Base-by-base conservation (phyloP, 2,797 vertebrate species). In the Acanthurus lineatus region DNA sequence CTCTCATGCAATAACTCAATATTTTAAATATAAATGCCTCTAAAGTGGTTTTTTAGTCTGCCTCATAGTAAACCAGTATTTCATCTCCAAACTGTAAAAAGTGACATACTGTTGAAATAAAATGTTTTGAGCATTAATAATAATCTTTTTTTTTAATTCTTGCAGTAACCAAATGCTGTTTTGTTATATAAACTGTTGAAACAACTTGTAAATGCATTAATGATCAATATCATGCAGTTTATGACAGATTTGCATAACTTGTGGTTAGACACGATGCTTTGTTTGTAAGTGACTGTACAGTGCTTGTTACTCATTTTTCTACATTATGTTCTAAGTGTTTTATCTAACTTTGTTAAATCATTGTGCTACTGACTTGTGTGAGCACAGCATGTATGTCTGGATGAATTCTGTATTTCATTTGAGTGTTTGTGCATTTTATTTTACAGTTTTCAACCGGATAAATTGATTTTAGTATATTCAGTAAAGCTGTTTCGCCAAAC, bases 391-490 rank as follows among this genome's bases (percentile, higher is more conserved):
- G 57, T 86, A 53, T 73, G 14, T 81, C 17, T 63, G 38, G 72
- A 76, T 76, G 28, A 60, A 68, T 78, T 81, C 62, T 86, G 25
- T 75, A 69, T 76, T 74, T 65, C 22, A 69, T 32, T 32, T 66
- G 16, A 54, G 22, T 45, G 59, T 75, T 15, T 54, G 35, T 0
- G 20, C 44, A 57, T 78, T 58, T 67, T 47, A 38, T 59, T 64
- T 66, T 69, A 6, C 16, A 45, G 14, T 48, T 62, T 59, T 2
- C 11, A 51, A 38, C 63, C 5, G 14, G 16, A 52, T 32, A 11
- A 32, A 12, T 59, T n/a, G 2, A 61, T 62, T 64, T 56, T 0
- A 52, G 6, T 57, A 20, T 42, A 58, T 61, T 38, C 2, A 44
- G 9, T 12, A 42, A 14, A 45, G 19, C 38, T 58, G 48, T 25